Evolutionary conservation across 2,888 invertebrate genomes (phyloP).

Genomic region (Erebia aethiops): DNA sequence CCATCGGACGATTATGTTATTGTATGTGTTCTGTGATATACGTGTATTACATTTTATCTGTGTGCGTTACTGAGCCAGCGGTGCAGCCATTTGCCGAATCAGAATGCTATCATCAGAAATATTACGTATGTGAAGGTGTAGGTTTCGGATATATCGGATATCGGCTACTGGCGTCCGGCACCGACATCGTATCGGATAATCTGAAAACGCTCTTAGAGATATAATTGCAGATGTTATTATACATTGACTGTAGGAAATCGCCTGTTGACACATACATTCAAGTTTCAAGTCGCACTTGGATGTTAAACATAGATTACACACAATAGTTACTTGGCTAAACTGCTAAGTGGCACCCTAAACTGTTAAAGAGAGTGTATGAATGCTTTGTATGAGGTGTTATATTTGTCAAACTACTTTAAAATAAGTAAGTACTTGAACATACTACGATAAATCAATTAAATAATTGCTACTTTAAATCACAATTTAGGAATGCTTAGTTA

Average conservation of each 20-base stretch:
- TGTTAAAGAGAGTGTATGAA: neutral
- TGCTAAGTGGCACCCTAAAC: slow-evolving; percentile 7
- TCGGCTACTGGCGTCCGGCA: no score
- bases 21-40: no score
- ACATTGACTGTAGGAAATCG: slow-evolving; percentile 42
- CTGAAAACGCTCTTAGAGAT: slow-evolving; percentile 52
- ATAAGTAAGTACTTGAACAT: neutral
- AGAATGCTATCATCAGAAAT: no score
- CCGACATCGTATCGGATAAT: no score
- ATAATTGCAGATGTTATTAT: slow-evolving; percentile 68
- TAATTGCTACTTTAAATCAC: neutral
- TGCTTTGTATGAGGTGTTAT: neutral
- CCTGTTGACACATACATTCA: slow-evolving; percentile 25
- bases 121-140: no score
- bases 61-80: no score
- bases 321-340: no score
- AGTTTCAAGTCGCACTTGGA: slow-evolving; percentile 10
- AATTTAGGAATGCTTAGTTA: neutral
- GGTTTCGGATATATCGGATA: no score
- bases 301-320: neutral
- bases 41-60: no score
- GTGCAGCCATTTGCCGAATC: no score
- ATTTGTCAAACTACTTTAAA: slow-evolving; percentile 8
- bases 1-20: no score
- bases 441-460: slow-evolving; percentile 1